Conservation (phyloP, 2,113 vertebrate genomes). For the Neogale vison region DNA sequence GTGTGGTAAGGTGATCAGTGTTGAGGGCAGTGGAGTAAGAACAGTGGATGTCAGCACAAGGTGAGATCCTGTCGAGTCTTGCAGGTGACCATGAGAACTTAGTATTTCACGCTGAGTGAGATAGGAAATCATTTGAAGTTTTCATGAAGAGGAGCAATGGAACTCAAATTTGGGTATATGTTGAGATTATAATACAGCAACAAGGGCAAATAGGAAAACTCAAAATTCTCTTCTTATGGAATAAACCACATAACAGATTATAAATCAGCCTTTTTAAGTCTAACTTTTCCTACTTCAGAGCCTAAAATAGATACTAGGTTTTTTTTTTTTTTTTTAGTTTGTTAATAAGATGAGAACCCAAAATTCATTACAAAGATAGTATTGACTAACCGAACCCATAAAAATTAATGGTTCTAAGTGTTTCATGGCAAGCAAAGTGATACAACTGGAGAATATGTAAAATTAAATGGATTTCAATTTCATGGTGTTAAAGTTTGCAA, state of each 20-base stretch:
- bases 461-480: not conserved
- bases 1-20: rapidly evolving
- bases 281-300: not conserved
- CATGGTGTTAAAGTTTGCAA: not conserved
- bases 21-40: no score
- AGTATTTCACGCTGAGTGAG: not conserved
- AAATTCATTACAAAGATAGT: not conserved
- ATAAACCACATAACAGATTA: not conserved
- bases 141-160: not conserved
- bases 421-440: not conserved
- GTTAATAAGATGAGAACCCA: not conserved
- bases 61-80: not conserved
- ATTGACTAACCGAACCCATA: not conserved
- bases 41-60: not conserved
- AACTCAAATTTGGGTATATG: not conserved
- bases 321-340: not conserved
- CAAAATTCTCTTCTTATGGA: not conserved
- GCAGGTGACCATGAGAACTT: not conserved
- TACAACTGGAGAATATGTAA: not conserved
- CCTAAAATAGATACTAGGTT: not conserved
- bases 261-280: not conserved
- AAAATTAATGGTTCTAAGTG: not conserved
- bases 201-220: not conserved
- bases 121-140: not conserved
- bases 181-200: not conserved